Conservation (phyloP, 2,888 invertebrate genomes). For the Caradrina clavipalpis region DNA sequence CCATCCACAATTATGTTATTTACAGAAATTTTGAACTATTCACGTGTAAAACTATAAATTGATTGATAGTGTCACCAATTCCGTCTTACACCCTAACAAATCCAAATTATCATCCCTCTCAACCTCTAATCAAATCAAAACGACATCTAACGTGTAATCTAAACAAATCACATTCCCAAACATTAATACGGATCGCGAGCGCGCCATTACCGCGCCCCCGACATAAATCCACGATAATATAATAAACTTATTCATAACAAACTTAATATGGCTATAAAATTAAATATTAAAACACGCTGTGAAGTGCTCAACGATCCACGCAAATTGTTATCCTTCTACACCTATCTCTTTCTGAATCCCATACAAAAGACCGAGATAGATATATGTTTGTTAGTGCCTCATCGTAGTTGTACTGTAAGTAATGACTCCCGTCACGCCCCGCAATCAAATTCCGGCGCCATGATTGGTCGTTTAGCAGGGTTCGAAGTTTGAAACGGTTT, state of each 20-base stretch:
- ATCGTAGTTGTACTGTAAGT: constrained; percentile 74
- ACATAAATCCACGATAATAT: constrained; percentile 83
- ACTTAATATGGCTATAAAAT: constrained; percentile 85
- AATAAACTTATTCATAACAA: constrained; percentile 87
- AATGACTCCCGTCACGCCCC: constrained; percentile 87
- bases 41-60: not conserved
- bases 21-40: not conserved
- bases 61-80: not conserved
- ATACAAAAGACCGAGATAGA: constrained; percentile 69
- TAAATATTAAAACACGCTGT: constrained; percentile 88
- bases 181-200: constrained; percentile 68
- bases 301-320: constrained; percentile 74
- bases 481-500: constrained; percentile 82
- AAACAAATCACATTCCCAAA: constrained; percentile 67
- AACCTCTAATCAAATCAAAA: constrained; percentile 56
- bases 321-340: constrained; percentile 72
- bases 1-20: no score
- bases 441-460: constrained; percentile 80
- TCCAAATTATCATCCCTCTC: constrained; percentile 34
- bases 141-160: constrained; percentile 56
- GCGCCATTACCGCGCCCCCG: constrained; percentile 81
- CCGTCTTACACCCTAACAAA: constrained; percentile 4
- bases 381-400: constrained; percentile 57
- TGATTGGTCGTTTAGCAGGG: constrained; percentile 85
- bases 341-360: constrained; percentile 60